These are phyloP conservation scores for Diloba caeruleocephala DNA, from an alignment of 2,888 invertebrate genomes.

Conservation along the genomic window DNA sequence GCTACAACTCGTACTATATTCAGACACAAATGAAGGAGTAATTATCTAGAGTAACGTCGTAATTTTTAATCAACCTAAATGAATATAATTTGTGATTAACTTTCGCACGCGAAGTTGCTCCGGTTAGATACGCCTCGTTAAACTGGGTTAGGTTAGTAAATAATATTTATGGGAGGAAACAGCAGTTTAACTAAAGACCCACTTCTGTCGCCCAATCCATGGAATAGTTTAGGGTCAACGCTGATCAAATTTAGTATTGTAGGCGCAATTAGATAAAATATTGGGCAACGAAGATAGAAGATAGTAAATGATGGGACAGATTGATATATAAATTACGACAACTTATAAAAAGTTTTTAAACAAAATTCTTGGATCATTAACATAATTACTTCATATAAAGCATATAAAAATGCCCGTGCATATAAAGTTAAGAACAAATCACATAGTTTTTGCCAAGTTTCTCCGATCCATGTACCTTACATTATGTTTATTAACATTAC, in stretches of 20 bases:
- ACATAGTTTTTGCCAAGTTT: neutral
- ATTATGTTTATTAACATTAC: no score
- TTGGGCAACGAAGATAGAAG: no score
- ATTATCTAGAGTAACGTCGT: slow-evolving; percentile 9
- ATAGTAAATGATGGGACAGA: no score
- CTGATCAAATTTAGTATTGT: slow-evolving; percentile 7
- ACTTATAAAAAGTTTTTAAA: slow-evolving; percentile 1
- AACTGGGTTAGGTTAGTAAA: slow-evolving; percentile 33
- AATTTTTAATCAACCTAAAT: slow-evolving; percentile 7
- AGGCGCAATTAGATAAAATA: slow-evolving; percentile 19
- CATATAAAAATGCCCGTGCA: neutral
- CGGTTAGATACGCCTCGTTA: neutral
- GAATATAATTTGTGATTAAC: neutral
- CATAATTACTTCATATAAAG: slow-evolving; percentile 9
- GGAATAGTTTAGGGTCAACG: slow-evolving; percentile 38
- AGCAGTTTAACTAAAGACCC: slow-evolving; percentile 25
- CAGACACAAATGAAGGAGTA: slow-evolving; percentile 8
- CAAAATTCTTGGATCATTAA: slow-evolving; percentile 1
- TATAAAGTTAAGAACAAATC: neutral
- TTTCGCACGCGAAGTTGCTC: neutral
- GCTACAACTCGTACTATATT: slow-evolving; percentile 1
- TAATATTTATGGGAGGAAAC: slow-evolving; percentile 36
- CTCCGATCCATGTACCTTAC: no score
- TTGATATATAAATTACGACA: slow-evolving; percentile 9
- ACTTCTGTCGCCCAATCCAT: slow-evolving; percentile 1